Evolutionary conservation across 2,113 vertebrate genomes (phyloP), one percentile per base, ranked within the genome.

Genomic region (Leucosticte australis): DNA sequence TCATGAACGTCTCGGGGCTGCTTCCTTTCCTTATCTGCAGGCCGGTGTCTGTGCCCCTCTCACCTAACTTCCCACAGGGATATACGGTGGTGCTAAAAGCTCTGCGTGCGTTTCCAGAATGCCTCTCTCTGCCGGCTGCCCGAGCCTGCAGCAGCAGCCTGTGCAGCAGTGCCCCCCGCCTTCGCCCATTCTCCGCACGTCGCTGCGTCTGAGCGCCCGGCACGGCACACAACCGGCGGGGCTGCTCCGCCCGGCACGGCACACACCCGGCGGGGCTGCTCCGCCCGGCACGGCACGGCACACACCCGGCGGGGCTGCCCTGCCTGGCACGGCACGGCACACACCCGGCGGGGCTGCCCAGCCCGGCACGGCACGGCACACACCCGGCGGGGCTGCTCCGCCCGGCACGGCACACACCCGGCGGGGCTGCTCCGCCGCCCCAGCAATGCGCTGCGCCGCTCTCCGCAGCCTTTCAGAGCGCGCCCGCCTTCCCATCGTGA

Each of bases 391-490:
- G 37, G 37, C 37, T 37, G 37, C 37, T n/a, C n/a, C n/a, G 49
- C 24, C 5, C 49, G 49, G 49, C 52, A 19, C 17, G 52, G 52
- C 6, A 1, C 57, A 6, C 33, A 13, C 7, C 1, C 30, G 3
- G 69, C 23, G 10, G 42, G 21, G 35, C 49, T 15, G 73, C 23
- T 21, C 64, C 41, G 77, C 60, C 15, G 0, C 5, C 4, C 53
- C 74, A 4, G 9, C 56, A 1, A 4, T 27, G 31, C 24, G 41
- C 75, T 6, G 4, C 5, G 2, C 4, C 1, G 1, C 39, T 10
- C 52, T 26, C 9, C 1, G 60, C 23, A 22, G 71, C 18, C 44
- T 50, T 46, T 4, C 44, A 7, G 5, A 35, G 44, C 0, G 41
- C 73, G 15, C 4, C 49, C 12, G 33, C 76, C 86, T 44, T 30